Evolutionary conservation across 1,140 invertebrate genomes (phyloP).

Genomic region (Drosophila kanapiae): DNA sequence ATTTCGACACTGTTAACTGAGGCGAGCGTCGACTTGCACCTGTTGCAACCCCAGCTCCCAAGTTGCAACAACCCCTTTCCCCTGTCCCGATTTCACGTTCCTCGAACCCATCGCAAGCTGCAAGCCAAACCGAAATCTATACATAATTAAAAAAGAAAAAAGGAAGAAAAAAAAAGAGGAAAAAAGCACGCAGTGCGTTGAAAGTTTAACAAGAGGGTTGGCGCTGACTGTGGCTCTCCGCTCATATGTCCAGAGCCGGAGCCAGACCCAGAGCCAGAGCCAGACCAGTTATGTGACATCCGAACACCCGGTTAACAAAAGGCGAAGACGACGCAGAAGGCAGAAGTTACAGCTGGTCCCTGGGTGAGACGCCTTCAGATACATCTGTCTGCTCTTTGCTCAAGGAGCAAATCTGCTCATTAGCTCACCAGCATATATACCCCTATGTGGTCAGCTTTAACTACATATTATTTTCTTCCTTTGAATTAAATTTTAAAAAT

Average conservation of each 20-base stretch:
- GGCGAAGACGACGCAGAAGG: neutral
- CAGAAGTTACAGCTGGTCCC: constrained; percentile 38
- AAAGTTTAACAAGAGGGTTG: constrained; percentile 41
- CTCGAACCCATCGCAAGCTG: constrained; percentile 54
- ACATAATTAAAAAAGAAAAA: constrained; percentile 72
- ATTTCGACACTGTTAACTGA: constrained; percentile 39
- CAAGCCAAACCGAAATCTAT: constrained; percentile 71
- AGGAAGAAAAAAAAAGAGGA: neutral
- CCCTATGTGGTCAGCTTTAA: neutral
- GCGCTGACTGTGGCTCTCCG: constrained; percentile 1
- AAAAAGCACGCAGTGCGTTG: constrained; percentile 26
- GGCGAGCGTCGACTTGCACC: constrained; percentile 40
- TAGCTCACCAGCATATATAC: neutral
- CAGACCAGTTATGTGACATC: constrained; percentile 52
- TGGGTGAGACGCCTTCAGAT: constrained; percentile 26
- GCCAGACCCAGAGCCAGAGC: neutral
- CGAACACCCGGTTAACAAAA: constrained; percentile 19
- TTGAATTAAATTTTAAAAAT: neutral
- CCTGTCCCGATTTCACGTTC: neutral
- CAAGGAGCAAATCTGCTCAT: constrained; percentile 29
- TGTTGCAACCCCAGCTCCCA: constrained; percentile 33
- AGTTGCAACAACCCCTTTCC: constrained; percentile 5
- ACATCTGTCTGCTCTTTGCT: constrained; percentile 18
- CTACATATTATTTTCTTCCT: no score
- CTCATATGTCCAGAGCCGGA: neutral